Evolutionary conservation across 2,113 vertebrate genomes (phyloP).

Genomic region (Thunnus thynnus): DNA sequence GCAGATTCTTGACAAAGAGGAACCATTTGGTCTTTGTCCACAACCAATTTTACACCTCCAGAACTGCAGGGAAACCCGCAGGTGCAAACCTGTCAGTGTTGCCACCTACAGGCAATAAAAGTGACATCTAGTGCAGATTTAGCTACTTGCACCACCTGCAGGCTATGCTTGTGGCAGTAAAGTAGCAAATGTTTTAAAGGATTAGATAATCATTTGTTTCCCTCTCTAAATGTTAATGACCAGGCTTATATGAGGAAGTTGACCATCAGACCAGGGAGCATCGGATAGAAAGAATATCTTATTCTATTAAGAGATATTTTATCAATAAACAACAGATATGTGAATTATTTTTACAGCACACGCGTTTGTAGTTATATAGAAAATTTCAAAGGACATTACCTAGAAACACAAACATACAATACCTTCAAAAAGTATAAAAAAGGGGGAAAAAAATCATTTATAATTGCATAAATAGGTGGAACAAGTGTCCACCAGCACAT

Average conservation of each 20-base stretch:
- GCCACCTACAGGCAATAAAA: not conserved
- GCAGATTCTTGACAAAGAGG: not conserved
- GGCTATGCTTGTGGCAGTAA: not conserved
- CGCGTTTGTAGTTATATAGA: too few relatives aligned
- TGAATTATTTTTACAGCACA: too few relatives aligned
- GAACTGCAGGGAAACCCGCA: not conserved
- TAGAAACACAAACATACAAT: too few relatives aligned
- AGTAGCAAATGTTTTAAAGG: not conserved
- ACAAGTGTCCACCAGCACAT: not conserved
- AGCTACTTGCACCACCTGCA: slow-evolving; percentile 8
- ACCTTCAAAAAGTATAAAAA: too few relatives aligned
- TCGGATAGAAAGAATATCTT: too few relatives aligned
- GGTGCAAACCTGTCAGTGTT: not conserved
- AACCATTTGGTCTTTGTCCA: not conserved
- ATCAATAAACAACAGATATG: too few relatives aligned
- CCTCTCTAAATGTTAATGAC: not conserved
- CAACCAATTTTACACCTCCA: not conserved
- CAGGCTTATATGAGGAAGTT: too few relatives aligned
- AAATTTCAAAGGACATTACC: too few relatives aligned
- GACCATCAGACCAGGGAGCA: too few relatives aligned
- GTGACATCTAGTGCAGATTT: not conserved
- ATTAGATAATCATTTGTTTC: not conserved
- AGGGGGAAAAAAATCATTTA: too few relatives aligned
- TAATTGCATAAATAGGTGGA: too few relatives aligned
- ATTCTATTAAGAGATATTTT: too few relatives aligned